A percentile compares a stretch with the other conserved stretches of the same genome.
Evolutionary conservation across 2,797 vertebrate genomes (phyloP).

Genomic region (Pseudomugil gertrudae): DNA sequence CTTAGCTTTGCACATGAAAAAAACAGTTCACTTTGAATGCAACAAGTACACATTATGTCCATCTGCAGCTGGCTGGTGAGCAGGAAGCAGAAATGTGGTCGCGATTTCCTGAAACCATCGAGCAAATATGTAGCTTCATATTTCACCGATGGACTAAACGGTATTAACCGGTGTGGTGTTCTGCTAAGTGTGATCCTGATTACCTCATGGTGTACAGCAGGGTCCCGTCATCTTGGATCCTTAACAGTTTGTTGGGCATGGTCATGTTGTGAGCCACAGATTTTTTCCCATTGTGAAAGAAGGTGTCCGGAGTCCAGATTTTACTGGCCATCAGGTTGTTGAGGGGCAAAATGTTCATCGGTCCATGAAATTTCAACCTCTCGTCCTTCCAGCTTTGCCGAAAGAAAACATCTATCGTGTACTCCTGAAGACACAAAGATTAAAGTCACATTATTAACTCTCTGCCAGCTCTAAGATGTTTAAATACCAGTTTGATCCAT

Average conservation of each 20-base stretch:
- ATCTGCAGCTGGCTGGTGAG: neutral
- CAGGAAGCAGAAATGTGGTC: neutral
- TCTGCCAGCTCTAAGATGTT: too few relatives aligned
- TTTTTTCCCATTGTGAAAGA: conserved; percentile 99
- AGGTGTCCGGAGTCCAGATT: conserved; percentile 99
- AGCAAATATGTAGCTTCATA: neutral
- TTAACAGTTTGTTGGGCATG: conserved; percentile 96
- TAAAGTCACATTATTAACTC: neutral
- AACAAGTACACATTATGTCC: neutral
- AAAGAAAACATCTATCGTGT: conserved; percentile 99
- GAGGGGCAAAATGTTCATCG: conserved; percentile 96
- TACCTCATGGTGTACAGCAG: conserved; percentile 97
- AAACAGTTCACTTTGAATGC: neutral
- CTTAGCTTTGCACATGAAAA: neutral
- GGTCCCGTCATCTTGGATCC: conserved; percentile 96
- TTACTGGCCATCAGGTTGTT: conserved; percentile 99
- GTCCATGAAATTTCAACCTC: conserved; percentile 93
- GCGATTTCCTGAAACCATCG: neutral
- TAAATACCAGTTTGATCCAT: too few relatives aligned
- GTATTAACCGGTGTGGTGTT: neutral
- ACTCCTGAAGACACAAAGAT: conserved; percentile 83
- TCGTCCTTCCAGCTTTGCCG: conserved; percentile 98
- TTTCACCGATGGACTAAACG: neutral
- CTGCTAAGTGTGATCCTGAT: neutral
- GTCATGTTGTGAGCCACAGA: conserved; percentile 99